Evolutionary conservation across 2,113 vertebrate species (phyloP), one percentile per base, ranked within the genome.

Genomic region (Sialia sialis): DNA sequence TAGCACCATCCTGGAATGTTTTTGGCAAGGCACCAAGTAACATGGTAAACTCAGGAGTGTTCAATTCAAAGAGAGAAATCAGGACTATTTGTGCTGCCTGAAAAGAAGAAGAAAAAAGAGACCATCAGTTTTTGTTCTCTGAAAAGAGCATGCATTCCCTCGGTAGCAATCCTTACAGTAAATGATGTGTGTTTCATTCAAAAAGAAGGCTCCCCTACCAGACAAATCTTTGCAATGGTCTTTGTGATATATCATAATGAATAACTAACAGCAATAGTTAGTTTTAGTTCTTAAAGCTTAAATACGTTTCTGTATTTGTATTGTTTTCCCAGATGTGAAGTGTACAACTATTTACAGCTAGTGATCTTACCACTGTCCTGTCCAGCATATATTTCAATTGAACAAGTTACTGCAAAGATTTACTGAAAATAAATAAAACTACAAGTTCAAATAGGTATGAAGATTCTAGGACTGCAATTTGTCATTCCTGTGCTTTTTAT

Each of bases 1-100:
- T 99, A 98, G 99, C 99, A 95, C 99, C 99, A 72, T 99, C 99
- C 97, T 99, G 99, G 98, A 99, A 99, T 87, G 99, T 99, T 98
- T 99, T 99, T 87, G 99, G 99, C 97, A 99, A 98, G 75, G 99
- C 99, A 96, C 99, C 99, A 96, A 99, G 98, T 98, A 99, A 98
- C 99, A 99, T 99, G 97, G 99, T 99, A 98, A 99, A 99, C 98
- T 99, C 99, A 3, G 99, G 99, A 29, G 99, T 99, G 96, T 99
- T 99, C 96, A 99, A 78, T 98, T 99, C 99, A 96, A 99, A 99
- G 94, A 99, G 97, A 80, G 99, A 98, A 96, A 99, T 99, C 76
- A 99, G 98, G 94, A 99, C 99, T 93, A 99, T 98, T 96, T 99
- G 99, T 67, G 99, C 99, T 38, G 99, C 99, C 99, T 99, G 95